phyloP scores from a whole-genome alignment of 1,140 invertebrate species.

The Aphis gossypii region DNA sequence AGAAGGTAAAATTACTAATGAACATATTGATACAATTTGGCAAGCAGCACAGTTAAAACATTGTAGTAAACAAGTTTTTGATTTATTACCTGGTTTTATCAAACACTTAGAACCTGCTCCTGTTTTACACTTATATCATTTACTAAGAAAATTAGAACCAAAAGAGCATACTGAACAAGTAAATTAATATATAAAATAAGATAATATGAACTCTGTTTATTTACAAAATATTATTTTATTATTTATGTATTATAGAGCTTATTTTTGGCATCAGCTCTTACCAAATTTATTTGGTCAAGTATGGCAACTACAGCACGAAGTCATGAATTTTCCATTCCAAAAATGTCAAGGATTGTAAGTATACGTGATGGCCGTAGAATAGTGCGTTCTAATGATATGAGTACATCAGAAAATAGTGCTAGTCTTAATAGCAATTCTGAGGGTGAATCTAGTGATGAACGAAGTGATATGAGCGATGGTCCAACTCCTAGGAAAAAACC shows the following conservation, averaged over 20 bases:
- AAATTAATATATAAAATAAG: conserved; percentile 12
- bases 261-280: conserved; percentile 85
- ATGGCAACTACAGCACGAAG: conserved; percentile 66
- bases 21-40: conserved; percentile 94
- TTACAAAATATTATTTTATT: not conserved
- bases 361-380: conserved; percentile 17
- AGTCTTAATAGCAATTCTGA: conserved; percentile 56
- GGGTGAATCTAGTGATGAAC: conserved; percentile 52
- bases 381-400: conserved; percentile 51
- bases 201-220: not conserved
- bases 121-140: conserved; percentile 84
- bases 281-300: conserved; percentile 88
- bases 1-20: conserved; percentile 87
- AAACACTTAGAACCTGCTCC: conserved; percentile 87
- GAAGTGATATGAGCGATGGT: conserved; percentile 64
- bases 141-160: conserved; percentile 84
- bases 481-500: conserved; percentile 68
- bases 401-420: conserved; percentile 55
- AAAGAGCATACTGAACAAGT: conserved; percentile 89
- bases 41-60: conserved; percentile 92
- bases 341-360: conserved; percentile 42
- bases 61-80: conserved; percentile 90
- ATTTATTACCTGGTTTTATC: conserved; percentile 86
- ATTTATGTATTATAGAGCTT: conserved; percentile 71
- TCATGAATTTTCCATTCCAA: conserved; percentile 52